Evolutionary conservation across 2,113 vertebrate species (phyloP).

Genomic region (Bungarus multicinctus): DNA sequence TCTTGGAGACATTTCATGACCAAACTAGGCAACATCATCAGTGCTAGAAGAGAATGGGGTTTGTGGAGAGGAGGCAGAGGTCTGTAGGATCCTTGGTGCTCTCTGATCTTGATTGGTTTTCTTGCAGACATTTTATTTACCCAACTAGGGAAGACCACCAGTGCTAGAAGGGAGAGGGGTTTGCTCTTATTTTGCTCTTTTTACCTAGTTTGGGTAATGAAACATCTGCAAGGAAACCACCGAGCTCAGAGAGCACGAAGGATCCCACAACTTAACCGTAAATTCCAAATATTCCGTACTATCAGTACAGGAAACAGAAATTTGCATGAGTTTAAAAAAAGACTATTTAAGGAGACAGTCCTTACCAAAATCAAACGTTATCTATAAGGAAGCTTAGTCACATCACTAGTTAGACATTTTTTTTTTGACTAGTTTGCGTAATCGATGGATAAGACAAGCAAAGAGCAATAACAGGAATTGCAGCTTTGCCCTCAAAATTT

Average conservation of each 20-base stretch:
- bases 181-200: neutral
- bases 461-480: neutral
- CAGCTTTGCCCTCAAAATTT: neutral
- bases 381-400: neutral
- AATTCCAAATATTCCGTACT: neutral
- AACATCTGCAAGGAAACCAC: neutral
- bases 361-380: neutral
- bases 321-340: neutral
- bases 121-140: neutral
- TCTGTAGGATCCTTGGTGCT: no score
- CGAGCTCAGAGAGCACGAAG: neutral
- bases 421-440: neutral
- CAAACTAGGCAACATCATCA: no score
- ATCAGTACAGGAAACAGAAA: neutral
- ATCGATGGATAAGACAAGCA: neutral
- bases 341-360: neutral
- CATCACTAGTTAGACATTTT: neutral
- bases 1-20: no score
- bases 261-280: neutral
- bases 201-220: neutral
- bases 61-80: no score
- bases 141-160: neutral
- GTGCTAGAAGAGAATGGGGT: no score
- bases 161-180: neutral
- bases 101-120: neutral